Evolutionary conservation across 2,113 vertebrate genomes (phyloP).

Genomic region (Chionomys nivalis): DNA sequence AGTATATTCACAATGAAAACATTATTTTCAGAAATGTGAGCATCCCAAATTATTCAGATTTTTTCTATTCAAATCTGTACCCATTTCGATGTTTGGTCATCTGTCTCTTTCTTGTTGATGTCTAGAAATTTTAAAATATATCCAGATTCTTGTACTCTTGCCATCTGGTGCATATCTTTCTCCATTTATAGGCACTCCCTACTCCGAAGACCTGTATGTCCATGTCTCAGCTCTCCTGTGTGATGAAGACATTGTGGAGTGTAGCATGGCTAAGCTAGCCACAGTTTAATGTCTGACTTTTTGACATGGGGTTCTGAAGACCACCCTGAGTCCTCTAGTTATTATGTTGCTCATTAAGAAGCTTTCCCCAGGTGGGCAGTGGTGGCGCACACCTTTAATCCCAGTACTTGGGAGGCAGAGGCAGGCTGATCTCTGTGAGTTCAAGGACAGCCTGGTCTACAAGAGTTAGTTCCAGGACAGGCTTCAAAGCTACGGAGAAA

Average conservation of each 20-base stretch:
- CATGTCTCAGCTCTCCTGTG: neutral
- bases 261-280: neutral
- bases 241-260: neutral
- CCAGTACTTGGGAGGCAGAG: too few relatives aligned
- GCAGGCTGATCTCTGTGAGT: too few relatives aligned
- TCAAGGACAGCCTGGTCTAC: too few relatives aligned
- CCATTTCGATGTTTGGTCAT: neutral
- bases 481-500: too few relatives aligned
- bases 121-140: neutral
- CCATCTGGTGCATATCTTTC: neutral
- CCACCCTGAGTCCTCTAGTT: neutral
- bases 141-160: neutral
- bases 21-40: slow-evolving; percentile 44
- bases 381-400: too few relatives aligned
- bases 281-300: neutral
- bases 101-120: neutral
- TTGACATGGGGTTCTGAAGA: neutral
- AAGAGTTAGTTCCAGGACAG: too few relatives aligned
- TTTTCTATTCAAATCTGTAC: neutral
- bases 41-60: neutral
- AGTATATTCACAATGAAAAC: slow-evolving; percentile 7
- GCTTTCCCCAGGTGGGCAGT: neutral
- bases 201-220: too few relatives aligned
- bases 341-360: neutral
- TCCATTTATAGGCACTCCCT: neutral